phyloP scores from a whole-genome alignment of 2,113 vertebrate genomes.

The Austrofundulus limnaeus region DNA sequence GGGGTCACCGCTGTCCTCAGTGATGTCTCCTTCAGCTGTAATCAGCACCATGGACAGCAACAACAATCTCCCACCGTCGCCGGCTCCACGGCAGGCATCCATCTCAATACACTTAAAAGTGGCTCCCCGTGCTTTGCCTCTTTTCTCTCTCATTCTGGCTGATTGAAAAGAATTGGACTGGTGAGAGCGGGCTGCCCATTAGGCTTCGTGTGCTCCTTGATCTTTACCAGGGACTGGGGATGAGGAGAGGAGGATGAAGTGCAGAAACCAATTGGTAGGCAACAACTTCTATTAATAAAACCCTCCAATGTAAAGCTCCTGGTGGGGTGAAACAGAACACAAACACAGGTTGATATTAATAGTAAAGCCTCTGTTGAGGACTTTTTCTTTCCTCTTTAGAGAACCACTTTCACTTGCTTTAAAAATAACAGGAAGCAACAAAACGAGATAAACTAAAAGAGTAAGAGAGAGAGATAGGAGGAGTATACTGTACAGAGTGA shows the following conservation, averaged over 20 bases:
- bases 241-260: constrained; percentile 22
- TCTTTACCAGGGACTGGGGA: constrained; percentile 29
- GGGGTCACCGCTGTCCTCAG: constrained; percentile 67
- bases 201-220: constrained; percentile 39
- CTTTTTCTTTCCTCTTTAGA: constrained; percentile 42
- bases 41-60: constrained; percentile 80
- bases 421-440: constrained; percentile 54
- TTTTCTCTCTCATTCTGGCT: constrained; percentile 45
- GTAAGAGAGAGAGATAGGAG: constrained; percentile 51
- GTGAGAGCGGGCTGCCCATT: constrained; percentile 48
- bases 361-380: constrained; percentile 21
- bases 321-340: constrained; percentile 22
- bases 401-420: constrained; percentile 31
- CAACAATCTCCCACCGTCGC: constrained; percentile 42
- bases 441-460: constrained; percentile 43
- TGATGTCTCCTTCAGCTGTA: constrained; percentile 73
- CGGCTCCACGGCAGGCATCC: constrained; percentile 55
- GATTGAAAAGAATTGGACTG: constrained; percentile 63
- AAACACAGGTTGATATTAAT: constrained; percentile 21
- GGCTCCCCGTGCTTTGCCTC: constrained; percentile 39
- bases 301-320: constrained; percentile 29
- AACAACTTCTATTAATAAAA: constrained; percentile 48
- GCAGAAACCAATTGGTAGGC: constrained; percentile 19
- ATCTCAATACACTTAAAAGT: constrained; percentile 60
- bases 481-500: constrained; percentile 63